phyloP scores from a whole-genome alignment of 1,140 invertebrate species.

The Neodiprion pinetum region DNA sequence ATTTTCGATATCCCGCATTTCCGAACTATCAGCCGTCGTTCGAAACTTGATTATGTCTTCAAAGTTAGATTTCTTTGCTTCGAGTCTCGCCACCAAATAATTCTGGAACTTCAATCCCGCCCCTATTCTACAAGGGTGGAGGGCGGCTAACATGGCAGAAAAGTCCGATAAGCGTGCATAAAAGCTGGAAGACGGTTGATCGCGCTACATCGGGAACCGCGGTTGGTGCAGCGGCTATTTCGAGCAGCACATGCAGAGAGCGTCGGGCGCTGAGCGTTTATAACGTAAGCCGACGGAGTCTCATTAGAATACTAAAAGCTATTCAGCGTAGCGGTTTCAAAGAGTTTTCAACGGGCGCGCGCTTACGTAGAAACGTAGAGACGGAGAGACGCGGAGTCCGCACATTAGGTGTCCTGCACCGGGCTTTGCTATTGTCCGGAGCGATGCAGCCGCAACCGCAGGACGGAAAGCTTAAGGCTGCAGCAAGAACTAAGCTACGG shows the following conservation, averaged over 20 bases:
- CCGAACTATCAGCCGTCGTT: too few species aligned
- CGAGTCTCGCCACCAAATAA: too few species aligned
- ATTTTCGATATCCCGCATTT: too few species aligned
- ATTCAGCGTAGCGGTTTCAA: not conserved
- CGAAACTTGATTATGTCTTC: too few species aligned
- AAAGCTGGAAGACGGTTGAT: too few species aligned
- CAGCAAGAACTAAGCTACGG: not conserved
- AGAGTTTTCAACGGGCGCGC: not conserved
- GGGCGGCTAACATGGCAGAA: too few species aligned
- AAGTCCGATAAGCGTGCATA: too few species aligned
- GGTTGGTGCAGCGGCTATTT: not conserved
- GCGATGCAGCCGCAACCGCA: not conserved
- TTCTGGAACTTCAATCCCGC: too few species aligned
- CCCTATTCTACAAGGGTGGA: too few species aligned
- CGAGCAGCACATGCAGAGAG: not conserved
- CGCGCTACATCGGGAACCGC: too few species aligned
- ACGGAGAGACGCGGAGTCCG: not conserved
- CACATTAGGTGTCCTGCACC: not conserved
- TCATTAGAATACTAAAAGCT: constrained; percentile 5
- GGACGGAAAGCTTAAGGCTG: not conserved
- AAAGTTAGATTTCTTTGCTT: too few species aligned
- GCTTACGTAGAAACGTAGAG: not conserved
- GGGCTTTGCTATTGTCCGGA: not conserved
- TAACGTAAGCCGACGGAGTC: not conserved
- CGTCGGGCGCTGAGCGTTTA: not conserved